Conservation (phyloP, 2,113 vertebrate genomes). For the Leptobrachium leishanense region DNA sequence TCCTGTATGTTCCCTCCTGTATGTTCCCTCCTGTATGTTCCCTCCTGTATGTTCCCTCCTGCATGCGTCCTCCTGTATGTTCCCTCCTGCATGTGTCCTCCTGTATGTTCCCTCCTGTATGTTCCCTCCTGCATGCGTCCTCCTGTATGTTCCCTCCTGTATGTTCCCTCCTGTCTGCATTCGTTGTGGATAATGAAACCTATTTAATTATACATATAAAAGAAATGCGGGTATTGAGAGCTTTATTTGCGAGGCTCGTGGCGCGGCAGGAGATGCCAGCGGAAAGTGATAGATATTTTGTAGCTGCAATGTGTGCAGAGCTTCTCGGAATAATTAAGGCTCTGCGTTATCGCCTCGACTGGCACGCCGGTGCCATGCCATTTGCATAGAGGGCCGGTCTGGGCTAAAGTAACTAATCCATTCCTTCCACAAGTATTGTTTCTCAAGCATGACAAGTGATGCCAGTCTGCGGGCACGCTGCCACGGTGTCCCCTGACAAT, state of each 20-base stretch:
- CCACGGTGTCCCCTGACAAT: constrained; percentile 38
- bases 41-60: too few species aligned
- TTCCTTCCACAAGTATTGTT: constrained; percentile 43
- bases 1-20: too few species aligned
- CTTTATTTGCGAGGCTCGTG: background rate
- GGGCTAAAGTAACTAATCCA: constrained; percentile 27
- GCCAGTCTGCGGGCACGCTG: constrained; percentile 34
- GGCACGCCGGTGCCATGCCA: background rate
- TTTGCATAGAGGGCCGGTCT: constrained; percentile 31
- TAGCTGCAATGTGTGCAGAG: background rate
- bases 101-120: too few species aligned
- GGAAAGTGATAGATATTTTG: constrained; percentile 5
- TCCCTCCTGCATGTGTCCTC: too few species aligned
- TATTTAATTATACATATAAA: too few species aligned
- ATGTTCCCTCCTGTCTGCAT: too few species aligned
- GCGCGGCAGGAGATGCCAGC: background rate
- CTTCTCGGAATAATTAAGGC: constrained; percentile 27
- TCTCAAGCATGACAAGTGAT: constrained; percentile 39
- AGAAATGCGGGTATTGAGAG: too few species aligned
- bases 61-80: too few species aligned
- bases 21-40: too few species aligned
- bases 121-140: too few species aligned
- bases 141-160: too few species aligned
- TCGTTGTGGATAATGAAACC: too few species aligned
- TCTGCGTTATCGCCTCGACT: constrained; percentile 33